A percentile compares a stretch with the other conserved stretches of the same genome.
Evolutionary conservation across 2,888 invertebrate species (phyloP).

Genomic region (Galeopsomyia nigrocyanea): DNA sequence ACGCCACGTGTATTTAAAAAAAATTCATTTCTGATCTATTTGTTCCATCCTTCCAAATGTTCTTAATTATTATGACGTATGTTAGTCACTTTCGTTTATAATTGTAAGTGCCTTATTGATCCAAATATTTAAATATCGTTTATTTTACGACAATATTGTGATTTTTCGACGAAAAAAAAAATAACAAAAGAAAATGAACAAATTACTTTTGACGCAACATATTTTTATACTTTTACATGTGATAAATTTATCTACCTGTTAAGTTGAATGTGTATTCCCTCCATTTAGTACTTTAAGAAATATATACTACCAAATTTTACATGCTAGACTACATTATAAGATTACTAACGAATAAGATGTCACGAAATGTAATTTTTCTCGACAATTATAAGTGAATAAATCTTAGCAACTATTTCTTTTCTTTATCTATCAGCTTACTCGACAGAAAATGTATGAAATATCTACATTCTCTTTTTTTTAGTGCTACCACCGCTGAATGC

Average conservation of each 20-base stretch:
- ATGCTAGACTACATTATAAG: conserved; percentile 11
- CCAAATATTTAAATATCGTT: too few relatives aligned
- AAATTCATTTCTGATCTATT: too few relatives aligned
- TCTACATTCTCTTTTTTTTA: conserved; percentile 36
- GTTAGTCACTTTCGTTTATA: neutral
- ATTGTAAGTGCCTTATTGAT: conserved; percentile 11
- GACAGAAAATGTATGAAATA: neutral
- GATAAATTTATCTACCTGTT: too few relatives aligned
- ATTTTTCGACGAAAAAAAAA: too few relatives aligned
- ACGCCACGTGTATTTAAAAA: too few relatives aligned
- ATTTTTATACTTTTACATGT: too few relatives aligned
- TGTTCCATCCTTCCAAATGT: too few relatives aligned
- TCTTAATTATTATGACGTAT: neutral
- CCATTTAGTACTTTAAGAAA: neutral
- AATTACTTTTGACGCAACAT: too few relatives aligned
- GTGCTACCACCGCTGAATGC: conserved; percentile 40
- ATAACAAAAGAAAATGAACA: too few relatives aligned
- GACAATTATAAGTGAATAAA: neutral
- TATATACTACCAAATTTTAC: conserved; percentile 7
- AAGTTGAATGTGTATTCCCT: too few relatives aligned
- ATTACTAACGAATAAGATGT: neutral
- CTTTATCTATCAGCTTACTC: conserved; percentile 1
- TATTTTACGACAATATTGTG: too few relatives aligned
- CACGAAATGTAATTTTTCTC: conserved; percentile 1
- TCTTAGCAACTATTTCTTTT: conserved; percentile 15